Base-by-base conservation (phyloP, 2,113 vertebrate species). In the Cyanistes caeruleus region DNA sequence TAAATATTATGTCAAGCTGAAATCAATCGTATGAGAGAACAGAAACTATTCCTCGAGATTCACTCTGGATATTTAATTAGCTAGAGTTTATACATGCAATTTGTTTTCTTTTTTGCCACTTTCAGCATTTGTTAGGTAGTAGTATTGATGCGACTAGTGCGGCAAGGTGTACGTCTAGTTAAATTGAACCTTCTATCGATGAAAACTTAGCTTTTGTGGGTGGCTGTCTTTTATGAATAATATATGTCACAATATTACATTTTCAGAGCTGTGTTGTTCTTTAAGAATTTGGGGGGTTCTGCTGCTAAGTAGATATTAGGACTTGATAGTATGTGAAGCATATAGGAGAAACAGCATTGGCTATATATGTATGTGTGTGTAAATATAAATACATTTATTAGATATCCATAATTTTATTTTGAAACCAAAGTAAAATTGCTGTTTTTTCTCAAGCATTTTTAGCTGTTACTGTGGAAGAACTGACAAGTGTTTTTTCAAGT, bases 151-250 rank as follows among this genome's bases (percentile, higher is more conserved):
- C 46, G 68, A 84, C 30, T 95, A 64, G 53, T 89, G 33, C 68
- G 39, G 77, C 41, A 60, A 95, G 73, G 67, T 95, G 48, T 92
- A 15, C 1, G 1, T 73, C 62, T 73, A 15, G 78, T 89, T 89
- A 95, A 91, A 94, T 41, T 85, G 65, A 89, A 89, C 58, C 65
- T 93, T 59, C 62, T 93, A 68, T 90, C 35, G 51, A 89, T 94
- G 86, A 97, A 95, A 94, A 82, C 62, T 63, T 87, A 60, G 20
- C 46, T 95, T 73, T 96, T 89, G 53, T 76, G 88, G 58, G 83
- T 83, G 69, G 69, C 79, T 92, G 41, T 89, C n/a, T 79, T 81
- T 94, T 97, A 93, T 96, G 89, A 97, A 97, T 96, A 96, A 96
- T 95, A 78, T 70, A 92, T 92, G 43, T 92, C 31, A 41, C 56